Percentiles rank a stretch among this genome's conserved stretches.
These are phyloP conservation scores for Agelastica alni DNA, from an alignment of 2,888 invertebrate genomes.

Conservation along the genomic window DNA sequence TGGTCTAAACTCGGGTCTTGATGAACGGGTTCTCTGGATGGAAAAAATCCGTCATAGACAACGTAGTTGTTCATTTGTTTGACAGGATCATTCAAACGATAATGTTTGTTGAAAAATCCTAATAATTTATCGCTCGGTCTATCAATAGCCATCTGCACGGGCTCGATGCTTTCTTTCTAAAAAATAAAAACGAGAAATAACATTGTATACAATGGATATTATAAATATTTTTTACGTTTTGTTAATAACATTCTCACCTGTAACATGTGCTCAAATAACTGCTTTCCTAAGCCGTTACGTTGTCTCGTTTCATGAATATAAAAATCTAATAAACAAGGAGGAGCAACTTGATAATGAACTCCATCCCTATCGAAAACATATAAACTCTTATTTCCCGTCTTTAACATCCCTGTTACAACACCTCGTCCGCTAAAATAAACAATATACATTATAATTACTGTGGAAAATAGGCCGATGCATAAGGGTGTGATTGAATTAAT, in stretches of 20 bases:
- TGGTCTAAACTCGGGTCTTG: neutral
- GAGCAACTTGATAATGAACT: slow-evolving; percentile 75
- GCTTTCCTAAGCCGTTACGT: slow-evolving; percentile 82
- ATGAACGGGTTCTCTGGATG: slow-evolving; percentile 17
- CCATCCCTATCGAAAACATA: slow-evolving; percentile 79
- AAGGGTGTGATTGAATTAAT: no score
- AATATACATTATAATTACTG: no score
- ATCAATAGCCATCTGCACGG: slow-evolving; percentile 85
- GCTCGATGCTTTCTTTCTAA: slow-evolving; percentile 69
- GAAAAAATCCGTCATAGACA: slow-evolving; percentile 81
- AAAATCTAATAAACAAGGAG: slow-evolving; percentile 91
- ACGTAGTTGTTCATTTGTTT: slow-evolving; percentile 89
- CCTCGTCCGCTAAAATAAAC: slow-evolving; percentile 64
- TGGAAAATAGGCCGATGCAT: no score
- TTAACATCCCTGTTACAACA: slow-evolving; percentile 81
- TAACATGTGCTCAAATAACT: slow-evolving; percentile 88
- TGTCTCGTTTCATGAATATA: slow-evolving; percentile 85
- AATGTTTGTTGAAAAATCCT: slow-evolving; percentile 84
- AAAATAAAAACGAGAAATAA: slow-evolving; percentile 41
- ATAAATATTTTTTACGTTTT: neutral
- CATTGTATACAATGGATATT: neutral
- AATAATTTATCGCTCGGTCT: slow-evolving; percentile 89
- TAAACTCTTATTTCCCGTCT: slow-evolving; percentile 87
- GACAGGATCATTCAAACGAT: slow-evolving; percentile 66
- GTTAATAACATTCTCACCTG: slow-evolving; percentile 58